Evolutionary conservation across 1,140 invertebrate genomes (phyloP).

Genomic region (Bombus vancouverensis): DNA sequence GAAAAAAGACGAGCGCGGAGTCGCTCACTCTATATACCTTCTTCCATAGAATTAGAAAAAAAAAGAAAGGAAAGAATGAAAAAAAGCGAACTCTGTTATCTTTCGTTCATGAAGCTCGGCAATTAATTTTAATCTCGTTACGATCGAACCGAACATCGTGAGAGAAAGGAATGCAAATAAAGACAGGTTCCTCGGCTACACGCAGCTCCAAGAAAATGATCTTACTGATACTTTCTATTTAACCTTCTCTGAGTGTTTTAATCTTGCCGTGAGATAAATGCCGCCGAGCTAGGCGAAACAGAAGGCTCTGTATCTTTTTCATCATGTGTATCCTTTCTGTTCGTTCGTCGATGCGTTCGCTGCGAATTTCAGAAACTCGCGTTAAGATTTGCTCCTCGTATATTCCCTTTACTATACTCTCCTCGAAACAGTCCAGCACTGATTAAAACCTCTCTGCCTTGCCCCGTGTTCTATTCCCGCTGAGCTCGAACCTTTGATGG

Average conservation of each 20-base stretch:
- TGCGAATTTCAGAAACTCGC: background rate
- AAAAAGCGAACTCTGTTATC: background rate
- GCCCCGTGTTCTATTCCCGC: background rate
- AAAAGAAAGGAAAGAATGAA: background rate
- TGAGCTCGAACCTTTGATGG: background rate
- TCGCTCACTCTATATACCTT: no score
- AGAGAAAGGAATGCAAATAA: background rate
- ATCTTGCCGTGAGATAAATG: conserved; percentile 13
- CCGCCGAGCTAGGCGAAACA: background rate
- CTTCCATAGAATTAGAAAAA: background rate
- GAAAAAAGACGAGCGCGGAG: no score
- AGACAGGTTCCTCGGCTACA: no score
- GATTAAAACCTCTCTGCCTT: conserved; percentile 23
- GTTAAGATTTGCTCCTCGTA: background rate
- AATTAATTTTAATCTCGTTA: background rate
- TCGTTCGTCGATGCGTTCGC: background rate
- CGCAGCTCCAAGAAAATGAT: background rate
- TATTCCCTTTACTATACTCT: background rate
- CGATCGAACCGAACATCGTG: background rate
- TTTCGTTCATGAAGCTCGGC: background rate
- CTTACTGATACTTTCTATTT: background rate
- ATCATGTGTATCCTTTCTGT: background rate
- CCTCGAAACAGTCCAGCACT: background rate
- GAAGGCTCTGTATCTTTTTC: background rate
- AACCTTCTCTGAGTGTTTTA: conserved; percentile 18